These are phyloP conservation scores for Anguilla marmorata DNA, from an alignment of 2,797 vertebrate species.

Conservation along the genomic window DNA sequence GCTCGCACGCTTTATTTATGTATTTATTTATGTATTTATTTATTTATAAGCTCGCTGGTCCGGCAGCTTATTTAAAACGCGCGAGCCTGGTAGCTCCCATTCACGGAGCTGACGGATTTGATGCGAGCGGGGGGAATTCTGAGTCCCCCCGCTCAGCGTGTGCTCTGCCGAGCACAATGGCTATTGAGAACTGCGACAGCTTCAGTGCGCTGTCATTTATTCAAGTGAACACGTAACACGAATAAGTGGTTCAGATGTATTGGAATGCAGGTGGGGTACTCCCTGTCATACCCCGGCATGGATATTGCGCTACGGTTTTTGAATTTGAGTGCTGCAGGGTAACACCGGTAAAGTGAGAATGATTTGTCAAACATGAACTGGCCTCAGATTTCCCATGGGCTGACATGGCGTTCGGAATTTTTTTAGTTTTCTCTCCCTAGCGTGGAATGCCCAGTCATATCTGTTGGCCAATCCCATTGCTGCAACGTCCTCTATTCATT, in stretches of 20 bases:
- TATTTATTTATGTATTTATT: slow-evolving; percentile 33
- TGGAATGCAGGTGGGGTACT: neutral
- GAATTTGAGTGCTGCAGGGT: neutral
- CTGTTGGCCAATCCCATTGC: neutral
- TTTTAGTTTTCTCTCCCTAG: neutral
- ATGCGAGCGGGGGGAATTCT: neutral
- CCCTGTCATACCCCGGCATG: neutral
- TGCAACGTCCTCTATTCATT: neutral
- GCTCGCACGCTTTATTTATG: slow-evolving; percentile 21
- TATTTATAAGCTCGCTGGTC: slow-evolving; percentile 25
- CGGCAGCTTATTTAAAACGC: slow-evolving; percentile 28
- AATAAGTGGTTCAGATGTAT: neutral
- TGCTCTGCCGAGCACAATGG: slow-evolving; percentile 16
- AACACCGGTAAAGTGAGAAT: neutral
- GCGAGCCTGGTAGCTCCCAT: neutral
- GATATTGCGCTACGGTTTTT: neutral
- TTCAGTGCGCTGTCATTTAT: slow-evolving; percentile 20
- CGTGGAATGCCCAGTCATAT: neutral
- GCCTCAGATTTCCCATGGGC: neutral
- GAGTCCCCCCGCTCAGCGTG: neutral
- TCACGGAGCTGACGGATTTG: neutral
- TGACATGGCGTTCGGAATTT: neutral
- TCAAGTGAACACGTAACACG: neutral
- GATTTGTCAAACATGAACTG: neutral
- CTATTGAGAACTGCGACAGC: neutral